Evolutionary conservation across 1,140 invertebrate species (phyloP).

Genomic region (Eupristina koningsbergeri): DNA sequence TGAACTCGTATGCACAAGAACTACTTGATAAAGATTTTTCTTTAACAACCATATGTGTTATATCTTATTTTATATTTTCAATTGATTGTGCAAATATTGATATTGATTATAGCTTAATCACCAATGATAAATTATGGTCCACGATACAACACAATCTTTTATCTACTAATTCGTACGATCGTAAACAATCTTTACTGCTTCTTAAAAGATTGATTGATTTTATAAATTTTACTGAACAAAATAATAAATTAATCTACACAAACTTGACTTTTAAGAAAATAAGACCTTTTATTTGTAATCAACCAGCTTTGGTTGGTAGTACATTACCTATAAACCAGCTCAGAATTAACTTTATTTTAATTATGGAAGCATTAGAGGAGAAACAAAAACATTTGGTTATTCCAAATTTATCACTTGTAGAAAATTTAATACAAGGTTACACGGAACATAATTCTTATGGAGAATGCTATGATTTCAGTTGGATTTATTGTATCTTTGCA

Average conservation of each 20-base stretch:
- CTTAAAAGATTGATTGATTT: constrained; percentile 62
- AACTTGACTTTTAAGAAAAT: constrained; percentile 34
- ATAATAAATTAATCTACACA: constrained; percentile 6
- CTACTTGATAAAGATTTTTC: constrained; percentile 33
- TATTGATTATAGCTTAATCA: constrained; percentile 49
- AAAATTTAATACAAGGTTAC: constrained; percentile 59
- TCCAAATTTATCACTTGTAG: constrained; percentile 71
- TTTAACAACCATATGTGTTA: constrained; percentile 54
- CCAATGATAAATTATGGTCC: constrained; percentile 56
- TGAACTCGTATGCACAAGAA: constrained; percentile 38
- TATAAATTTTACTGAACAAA: constrained; percentile 47
- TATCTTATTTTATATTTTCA: constrained; percentile 55
- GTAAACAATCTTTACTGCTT: constrained; percentile 67
- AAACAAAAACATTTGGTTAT: constrained; percentile 77
- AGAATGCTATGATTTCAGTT: constrained; percentile 60
- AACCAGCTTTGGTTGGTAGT: not conserved
- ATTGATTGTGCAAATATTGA: constrained; percentile 15
- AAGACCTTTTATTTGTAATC: constrained; percentile 57
- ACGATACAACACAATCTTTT: constrained; percentile 54
- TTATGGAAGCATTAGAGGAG: constrained; percentile 77
- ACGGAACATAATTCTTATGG: constrained; percentile 53
- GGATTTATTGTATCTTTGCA: constrained; percentile 69
- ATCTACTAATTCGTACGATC: constrained; percentile 54
- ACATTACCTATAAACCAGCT: constrained; percentile 48
- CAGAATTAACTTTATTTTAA: constrained; percentile 69